Percentiles rank a stretch among this genome's conserved stretches.
Evolutionary conservation across 2,888 invertebrate genomes (phyloP).

Genomic region (Willowsia nigromaculata): DNA sequence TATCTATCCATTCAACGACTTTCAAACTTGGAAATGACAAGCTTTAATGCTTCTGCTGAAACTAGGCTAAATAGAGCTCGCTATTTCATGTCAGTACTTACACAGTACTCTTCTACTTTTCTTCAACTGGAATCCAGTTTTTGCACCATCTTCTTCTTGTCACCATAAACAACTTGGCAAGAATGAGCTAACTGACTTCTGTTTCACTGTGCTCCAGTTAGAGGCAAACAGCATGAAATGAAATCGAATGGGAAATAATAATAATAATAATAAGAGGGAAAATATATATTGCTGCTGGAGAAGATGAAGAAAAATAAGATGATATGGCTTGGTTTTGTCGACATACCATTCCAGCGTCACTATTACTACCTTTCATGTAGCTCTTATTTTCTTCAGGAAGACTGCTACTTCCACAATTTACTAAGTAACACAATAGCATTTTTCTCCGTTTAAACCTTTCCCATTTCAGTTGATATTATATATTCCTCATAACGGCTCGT

Average conservation of each 20-base stretch:
- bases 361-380: neutral
- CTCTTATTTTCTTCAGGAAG: neutral
- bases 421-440: slow-evolving; percentile 23
- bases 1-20: neutral
- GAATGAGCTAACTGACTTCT: neutral
- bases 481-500: slow-evolving; percentile 26
- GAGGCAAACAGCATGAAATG: neutral
- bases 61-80: neutral
- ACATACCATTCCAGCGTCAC: neutral
- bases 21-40: neutral
- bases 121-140: neutral
- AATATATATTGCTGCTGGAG: neutral
- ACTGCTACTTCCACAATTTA: slow-evolving; percentile 22
- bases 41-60: neutral
- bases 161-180: neutral
- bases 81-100: neutral
- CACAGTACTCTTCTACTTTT: neutral
- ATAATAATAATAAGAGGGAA: neutral
- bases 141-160: slow-evolving; percentile 2
- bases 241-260: slow-evolving; percentile 14
- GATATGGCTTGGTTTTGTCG: neutral
- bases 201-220: neutral
- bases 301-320: neutral
- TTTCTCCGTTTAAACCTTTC: neutral
- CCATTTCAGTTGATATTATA: neutral